A percentile compares a stretch with the other conserved stretches of the same genome.
These are phyloP conservation scores for Pyrrhosoma nymphula DNA, from an alignment of 2,888 invertebrate genomes.

Conservation along the genomic window DNA sequence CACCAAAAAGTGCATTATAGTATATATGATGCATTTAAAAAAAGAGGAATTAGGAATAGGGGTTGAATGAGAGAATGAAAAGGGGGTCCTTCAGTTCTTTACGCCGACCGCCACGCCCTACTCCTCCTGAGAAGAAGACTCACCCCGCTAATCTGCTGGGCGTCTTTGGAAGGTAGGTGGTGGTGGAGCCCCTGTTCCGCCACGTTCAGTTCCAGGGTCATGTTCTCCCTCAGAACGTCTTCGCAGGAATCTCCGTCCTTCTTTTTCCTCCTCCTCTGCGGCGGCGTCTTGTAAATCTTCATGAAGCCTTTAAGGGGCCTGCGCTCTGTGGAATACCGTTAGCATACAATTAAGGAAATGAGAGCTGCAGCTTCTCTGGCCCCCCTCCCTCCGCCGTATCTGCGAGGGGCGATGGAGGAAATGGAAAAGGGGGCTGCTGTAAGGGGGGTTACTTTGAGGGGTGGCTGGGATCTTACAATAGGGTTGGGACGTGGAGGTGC, in stretches of 20 bases:
- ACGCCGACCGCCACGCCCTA: no score
- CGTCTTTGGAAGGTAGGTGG: constrained; percentile 47
- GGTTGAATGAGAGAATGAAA: no score
- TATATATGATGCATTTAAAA: no score
- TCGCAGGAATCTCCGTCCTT: constrained; percentile 78
- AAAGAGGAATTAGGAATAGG: no score
- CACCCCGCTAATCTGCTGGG: constrained; percentile 55
- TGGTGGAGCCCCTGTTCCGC: constrained; percentile 68
- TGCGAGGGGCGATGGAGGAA: background rate
- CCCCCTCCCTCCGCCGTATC: no score
- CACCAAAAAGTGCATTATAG: no score
- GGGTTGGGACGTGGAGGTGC: no score
- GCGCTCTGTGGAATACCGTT: constrained; percentile 76
- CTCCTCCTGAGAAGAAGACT: background rate
- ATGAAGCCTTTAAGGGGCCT: constrained; percentile 79
- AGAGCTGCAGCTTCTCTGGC: background rate
- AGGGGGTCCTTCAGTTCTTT: no score
- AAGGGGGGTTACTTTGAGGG: background rate
- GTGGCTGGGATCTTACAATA: background rate
- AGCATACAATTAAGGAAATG: constrained; percentile 65
- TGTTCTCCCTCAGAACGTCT: constrained; percentile 72
- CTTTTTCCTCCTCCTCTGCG: constrained; percentile 78
- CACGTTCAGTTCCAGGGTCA: constrained; percentile 71
- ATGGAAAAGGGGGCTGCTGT: background rate
- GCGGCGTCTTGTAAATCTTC: constrained; percentile 81